These are phyloP conservation scores for Smittia aterrima DNA, from an alignment of 2,888 invertebrate species.

Conservation along the genomic window DNA sequence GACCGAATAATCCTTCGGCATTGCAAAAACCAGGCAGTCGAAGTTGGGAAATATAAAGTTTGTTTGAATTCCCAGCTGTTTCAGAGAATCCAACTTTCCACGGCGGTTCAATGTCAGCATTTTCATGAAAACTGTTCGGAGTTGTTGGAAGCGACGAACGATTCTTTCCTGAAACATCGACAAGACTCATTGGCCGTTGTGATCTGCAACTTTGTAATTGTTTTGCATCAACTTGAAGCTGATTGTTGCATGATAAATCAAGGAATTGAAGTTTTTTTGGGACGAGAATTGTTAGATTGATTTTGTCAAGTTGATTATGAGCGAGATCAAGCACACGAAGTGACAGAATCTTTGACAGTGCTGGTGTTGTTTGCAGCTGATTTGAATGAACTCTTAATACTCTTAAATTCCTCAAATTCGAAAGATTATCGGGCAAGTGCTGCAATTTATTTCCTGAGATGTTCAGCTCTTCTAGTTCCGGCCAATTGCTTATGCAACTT, in stretches of 20 bases:
- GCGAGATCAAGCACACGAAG: slow-evolving; percentile 80
- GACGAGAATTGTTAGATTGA: slow-evolving; percentile 72
- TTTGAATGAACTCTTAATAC: slow-evolving; percentile 81
- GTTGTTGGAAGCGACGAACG: slow-evolving; percentile 63
- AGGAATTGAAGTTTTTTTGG: slow-evolving; percentile 80
- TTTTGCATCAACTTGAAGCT: slow-evolving; percentile 77
- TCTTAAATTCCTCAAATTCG: slow-evolving; percentile 66
- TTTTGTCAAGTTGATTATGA: slow-evolving; percentile 78
- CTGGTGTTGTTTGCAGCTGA: slow-evolving; percentile 70
- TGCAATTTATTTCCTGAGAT: slow-evolving; percentile 78
- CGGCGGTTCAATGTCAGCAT: slow-evolving; percentile 63
- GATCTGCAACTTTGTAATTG: slow-evolving; percentile 78
- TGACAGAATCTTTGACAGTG: slow-evolving; percentile 70
- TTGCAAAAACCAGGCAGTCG: slow-evolving; percentile 76
- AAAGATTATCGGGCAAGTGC: slow-evolving; percentile 72
- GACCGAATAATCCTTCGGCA: slow-evolving; percentile 76
- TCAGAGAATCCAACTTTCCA: slow-evolving; percentile 85
- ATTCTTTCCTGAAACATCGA: slow-evolving; percentile 81
- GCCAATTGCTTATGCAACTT: slow-evolving; percentile 72
- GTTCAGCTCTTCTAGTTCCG: slow-evolving; percentile 76
- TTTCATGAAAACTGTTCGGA: slow-evolving; percentile 56
- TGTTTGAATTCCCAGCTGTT: slow-evolving; percentile 71
- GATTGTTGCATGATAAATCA: slow-evolving; percentile 79
- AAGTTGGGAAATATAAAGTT: slow-evolving; percentile 74
- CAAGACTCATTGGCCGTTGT: slow-evolving; percentile 75